These are phyloP conservation scores for Leucophenga montana DNA, from an alignment of 2,888 invertebrate species.

Conservation along the genomic window DNA sequence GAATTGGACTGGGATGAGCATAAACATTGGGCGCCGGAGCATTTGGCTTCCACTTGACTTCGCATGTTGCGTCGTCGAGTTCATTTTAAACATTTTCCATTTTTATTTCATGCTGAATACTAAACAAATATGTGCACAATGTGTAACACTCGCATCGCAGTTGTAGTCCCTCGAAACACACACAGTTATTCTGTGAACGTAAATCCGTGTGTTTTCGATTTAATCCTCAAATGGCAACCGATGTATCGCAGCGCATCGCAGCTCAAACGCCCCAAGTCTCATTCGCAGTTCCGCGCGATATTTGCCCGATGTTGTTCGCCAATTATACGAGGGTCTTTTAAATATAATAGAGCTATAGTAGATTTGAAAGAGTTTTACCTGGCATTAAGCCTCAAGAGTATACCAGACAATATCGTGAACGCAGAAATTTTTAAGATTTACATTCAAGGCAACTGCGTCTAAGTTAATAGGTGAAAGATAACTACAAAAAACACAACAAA, in stretches of 20 bases:
- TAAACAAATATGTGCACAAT: conserved; percentile 21
- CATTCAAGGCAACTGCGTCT: no score
- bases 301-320: not conserved
- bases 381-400: no score
- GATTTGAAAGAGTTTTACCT: not conserved
- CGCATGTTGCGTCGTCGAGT: conserved; percentile 10
- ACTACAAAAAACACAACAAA: no score
- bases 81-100: conserved; percentile 11
- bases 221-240: conserved; percentile 18
- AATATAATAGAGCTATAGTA: not conserved
- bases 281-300: not conserved
- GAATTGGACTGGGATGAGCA: not conserved
- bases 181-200: conserved; percentile 3
- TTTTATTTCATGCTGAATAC: conserved; percentile 10
- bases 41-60: not conserved
- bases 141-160: conserved; percentile 7
- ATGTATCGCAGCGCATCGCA: not conserved
- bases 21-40: not conserved
- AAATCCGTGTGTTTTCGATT: conserved; percentile 20
- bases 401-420: no score
- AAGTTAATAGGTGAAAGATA: no score
- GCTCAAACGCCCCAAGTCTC: not conserved
- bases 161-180: not conserved
- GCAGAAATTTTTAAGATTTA: no score
- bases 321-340: not conserved